Conservation (phyloP, 2,888 invertebrate species). For the Pharmacophagus antenor region DNA sequence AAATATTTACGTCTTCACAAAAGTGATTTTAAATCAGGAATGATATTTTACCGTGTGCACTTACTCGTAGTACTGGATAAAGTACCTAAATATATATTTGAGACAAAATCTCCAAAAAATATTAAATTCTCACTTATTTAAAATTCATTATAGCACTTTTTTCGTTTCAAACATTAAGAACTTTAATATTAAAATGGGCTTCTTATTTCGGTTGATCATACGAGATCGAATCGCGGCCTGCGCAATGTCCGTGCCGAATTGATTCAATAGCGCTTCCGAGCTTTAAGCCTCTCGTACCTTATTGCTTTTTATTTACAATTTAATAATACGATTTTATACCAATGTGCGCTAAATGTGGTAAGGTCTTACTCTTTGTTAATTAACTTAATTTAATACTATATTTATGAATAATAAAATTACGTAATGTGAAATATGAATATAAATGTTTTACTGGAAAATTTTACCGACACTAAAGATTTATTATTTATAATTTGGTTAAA, state of each 20-base stretch:
- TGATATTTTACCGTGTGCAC: no score
- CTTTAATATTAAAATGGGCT: constrained; percentile 18
- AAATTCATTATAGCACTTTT: not conserved
- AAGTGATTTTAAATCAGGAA: no score
- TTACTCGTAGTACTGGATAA: no score
- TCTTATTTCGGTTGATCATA: constrained; percentile 43
- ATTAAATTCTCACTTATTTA: not conserved
- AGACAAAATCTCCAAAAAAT: not conserved
- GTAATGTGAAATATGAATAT: not conserved
- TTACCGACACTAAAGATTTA: not conserved
- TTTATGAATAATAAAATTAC: not conserved
- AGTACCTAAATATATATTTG: no score
- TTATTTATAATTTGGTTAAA: no score
- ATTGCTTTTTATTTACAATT: not conserved
- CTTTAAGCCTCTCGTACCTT: constrained; percentile 32
- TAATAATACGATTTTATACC: constrained; percentile 1
- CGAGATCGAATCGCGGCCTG: constrained; percentile 48
- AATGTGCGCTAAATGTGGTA: not conserved
- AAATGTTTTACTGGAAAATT: not conserved
- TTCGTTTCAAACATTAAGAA: not conserved
- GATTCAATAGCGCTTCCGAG: constrained; percentile 64
- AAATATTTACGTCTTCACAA: not conserved
- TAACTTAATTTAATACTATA: not conserved
- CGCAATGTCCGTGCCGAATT: constrained; percentile 56
- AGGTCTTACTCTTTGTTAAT: not conserved